Evolutionary conservation across 2,113 vertebrate genomes (phyloP).

Genomic region (Donacobius atricapilla): DNA sequence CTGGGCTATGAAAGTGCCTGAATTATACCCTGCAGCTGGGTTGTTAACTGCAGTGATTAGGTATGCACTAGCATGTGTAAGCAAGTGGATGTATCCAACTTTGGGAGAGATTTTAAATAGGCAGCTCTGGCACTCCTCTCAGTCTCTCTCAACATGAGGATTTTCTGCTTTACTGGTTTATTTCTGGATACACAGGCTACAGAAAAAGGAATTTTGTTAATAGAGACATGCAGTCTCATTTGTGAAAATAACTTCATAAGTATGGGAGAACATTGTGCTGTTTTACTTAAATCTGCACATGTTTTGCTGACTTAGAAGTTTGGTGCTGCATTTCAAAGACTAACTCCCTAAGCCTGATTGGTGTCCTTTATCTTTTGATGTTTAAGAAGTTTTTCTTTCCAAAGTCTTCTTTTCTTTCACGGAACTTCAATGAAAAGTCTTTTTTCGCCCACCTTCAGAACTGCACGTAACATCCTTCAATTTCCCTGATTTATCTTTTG

Average conservation of each 20-base stretch:
- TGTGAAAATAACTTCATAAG: neutral
- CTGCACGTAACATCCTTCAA: neutral
- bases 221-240: neutral
- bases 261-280: neutral
- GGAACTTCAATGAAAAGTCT: neutral
- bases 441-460: neutral
- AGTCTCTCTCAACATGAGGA: neutral
- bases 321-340: conserved; percentile 22
- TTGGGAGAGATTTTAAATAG: neutral
- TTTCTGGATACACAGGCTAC: neutral
- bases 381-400: neutral
- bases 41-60: neutral
- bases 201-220: neutral
- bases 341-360: neutral
- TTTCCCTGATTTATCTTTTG: neutral
- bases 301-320: conserved; percentile 45
- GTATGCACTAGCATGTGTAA: neutral
- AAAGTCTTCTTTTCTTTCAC: neutral
- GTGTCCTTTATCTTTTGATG: conserved; percentile 23
- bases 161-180: conserved; percentile 24
- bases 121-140: neutral
- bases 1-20: neutral
- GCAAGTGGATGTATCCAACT: neutral
- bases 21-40: neutral
- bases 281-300: conserved; percentile 1